phyloP scores from a whole-genome alignment of 35 echinoderm and acorn worm species.

The Lytechinus variegatus region DNA sequence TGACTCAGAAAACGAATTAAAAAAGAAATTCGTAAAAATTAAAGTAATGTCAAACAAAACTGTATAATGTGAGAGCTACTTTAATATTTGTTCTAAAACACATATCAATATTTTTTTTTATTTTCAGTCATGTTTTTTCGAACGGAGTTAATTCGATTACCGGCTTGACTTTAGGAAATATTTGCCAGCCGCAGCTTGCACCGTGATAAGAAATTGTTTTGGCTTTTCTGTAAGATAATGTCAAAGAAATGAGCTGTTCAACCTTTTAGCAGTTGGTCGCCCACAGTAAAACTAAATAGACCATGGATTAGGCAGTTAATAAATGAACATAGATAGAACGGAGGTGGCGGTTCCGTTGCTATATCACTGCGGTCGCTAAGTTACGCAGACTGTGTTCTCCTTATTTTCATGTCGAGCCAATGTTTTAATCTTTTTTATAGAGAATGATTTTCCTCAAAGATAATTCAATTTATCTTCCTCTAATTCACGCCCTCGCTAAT shows the following conservation, averaged over 20 bases:
- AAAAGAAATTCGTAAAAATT: too few relatives aligned
- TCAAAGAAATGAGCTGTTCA: not conserved
- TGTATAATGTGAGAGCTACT: too few relatives aligned
- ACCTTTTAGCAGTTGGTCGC: not conserved
- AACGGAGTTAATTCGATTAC: not conserved
- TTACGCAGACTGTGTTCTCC: not conserved
- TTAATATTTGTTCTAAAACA: not conserved
- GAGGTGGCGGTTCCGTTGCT: not conserved
- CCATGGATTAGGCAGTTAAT: not conserved
- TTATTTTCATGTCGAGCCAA: not conserved
- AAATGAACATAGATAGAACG: not conserved
- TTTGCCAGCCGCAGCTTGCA: not conserved
- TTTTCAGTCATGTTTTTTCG: not conserved
- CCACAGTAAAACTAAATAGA: not conserved
- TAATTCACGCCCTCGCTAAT: not conserved
- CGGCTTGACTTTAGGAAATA: not conserved
- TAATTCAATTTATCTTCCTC: not conserved
- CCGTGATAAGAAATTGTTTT: not conserved
- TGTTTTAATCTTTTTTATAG: not conserved
- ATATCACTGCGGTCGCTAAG: not conserved
- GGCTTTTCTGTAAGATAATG: not conserved
- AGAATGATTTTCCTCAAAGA: not conserved
- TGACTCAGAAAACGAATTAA: too few relatives aligned
- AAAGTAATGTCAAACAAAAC: too few relatives aligned
- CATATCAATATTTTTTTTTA: not conserved